Evolutionary conservation across 1,140 invertebrate species (phyloP).

Genomic region (Drosophila guanche): DNA sequence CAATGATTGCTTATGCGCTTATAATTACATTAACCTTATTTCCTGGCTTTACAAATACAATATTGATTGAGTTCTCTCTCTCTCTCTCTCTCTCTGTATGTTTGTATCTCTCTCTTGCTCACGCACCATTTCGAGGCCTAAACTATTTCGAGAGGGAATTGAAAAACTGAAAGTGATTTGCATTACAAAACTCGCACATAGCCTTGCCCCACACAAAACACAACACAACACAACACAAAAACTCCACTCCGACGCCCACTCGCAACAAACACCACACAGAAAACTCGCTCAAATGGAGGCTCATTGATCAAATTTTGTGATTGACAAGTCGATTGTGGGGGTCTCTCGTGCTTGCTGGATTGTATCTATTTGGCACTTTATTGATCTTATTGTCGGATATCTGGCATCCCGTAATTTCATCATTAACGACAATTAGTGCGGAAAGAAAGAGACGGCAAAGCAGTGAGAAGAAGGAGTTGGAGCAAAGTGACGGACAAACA

Average conservation of each 20-base stretch:
- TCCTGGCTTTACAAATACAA: slow-evolving; percentile 33
- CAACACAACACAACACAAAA: neutral
- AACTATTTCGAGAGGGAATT: slow-evolving; percentile 35
- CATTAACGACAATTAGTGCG: slow-evolving; percentile 48
- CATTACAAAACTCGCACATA: slow-evolving; percentile 53
- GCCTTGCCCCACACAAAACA: slow-evolving; percentile 40
- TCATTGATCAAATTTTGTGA: slow-evolving; percentile 48
- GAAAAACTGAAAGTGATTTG: slow-evolving; percentile 49
- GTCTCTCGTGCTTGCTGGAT: slow-evolving; percentile 22
- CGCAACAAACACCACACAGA: slow-evolving; percentile 1
- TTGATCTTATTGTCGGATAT: slow-evolving; percentile 40
- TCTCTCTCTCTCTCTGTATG: slow-evolving; percentile 6
- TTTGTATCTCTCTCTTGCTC: slow-evolving; percentile 30
- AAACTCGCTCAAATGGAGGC: slow-evolving; percentile 20
- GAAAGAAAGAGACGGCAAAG: neutral
- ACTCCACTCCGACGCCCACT: slow-evolving; percentile 19
- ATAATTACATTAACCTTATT: slow-evolving; percentile 44
- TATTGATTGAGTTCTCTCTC: slow-evolving; percentile 32
- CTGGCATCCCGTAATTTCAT: slow-evolving; percentile 40
- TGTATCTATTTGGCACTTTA: slow-evolving; percentile 44
- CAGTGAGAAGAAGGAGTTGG: no score
- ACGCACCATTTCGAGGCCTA: slow-evolving; percentile 34
- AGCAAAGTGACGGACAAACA: neutral
- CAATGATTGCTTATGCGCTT: slow-evolving; percentile 1
- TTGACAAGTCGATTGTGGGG: slow-evolving; percentile 41